phyloP scores from a whole-genome alignment of 2,113 vertebrate species.

The Gasterosteus aculeatus region DNA sequence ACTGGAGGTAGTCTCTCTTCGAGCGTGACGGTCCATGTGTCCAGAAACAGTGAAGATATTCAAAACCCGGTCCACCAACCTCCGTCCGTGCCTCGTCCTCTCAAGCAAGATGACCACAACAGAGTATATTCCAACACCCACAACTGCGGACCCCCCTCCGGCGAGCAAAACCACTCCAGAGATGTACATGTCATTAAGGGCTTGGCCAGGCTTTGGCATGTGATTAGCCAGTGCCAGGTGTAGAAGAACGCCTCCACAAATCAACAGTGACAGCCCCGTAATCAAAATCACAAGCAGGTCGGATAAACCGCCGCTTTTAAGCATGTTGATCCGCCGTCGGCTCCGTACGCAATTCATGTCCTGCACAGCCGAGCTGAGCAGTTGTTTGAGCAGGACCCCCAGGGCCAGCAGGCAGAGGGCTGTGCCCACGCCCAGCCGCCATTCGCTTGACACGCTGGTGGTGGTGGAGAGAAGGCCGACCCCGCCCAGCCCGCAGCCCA shows the following conservation, averaged over 20 bases:
- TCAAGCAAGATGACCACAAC: conserved; percentile 73
- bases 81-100: conserved; percentile 72
- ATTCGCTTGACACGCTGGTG: conserved; percentile 94
- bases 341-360: conserved; percentile 98
- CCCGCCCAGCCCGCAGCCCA: conserved; percentile 90
- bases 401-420: conserved; percentile 92
- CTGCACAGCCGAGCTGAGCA: conserved; percentile 96
- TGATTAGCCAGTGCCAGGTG: conserved; percentile 85
- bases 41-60: conserved; percentile 91
- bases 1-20: conserved; percentile 90
- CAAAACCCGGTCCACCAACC: conserved; percentile 76
- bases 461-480: conserved; percentile 93
- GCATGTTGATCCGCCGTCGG: conserved; percentile 87
- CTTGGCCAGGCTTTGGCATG: conserved; percentile 82
- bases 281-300: conserved; percentile 89
- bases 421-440: conserved; percentile 90
- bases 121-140: conserved; percentile 86
- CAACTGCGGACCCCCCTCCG: conserved; percentile 83
- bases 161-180: conserved; percentile 88
- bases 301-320: conserved; percentile 91
- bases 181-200: conserved; percentile 90
- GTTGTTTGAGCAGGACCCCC: conserved; percentile 93
- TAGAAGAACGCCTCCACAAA: conserved; percentile 88
- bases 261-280: conserved; percentile 86
- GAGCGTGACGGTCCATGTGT: conserved; percentile 78